A percentile compares a stretch with the other conserved stretches of the same genome.
phyloP scores from a whole-genome alignment of 2,888 invertebrate species.

The Dichetophora obliterata region DNA sequence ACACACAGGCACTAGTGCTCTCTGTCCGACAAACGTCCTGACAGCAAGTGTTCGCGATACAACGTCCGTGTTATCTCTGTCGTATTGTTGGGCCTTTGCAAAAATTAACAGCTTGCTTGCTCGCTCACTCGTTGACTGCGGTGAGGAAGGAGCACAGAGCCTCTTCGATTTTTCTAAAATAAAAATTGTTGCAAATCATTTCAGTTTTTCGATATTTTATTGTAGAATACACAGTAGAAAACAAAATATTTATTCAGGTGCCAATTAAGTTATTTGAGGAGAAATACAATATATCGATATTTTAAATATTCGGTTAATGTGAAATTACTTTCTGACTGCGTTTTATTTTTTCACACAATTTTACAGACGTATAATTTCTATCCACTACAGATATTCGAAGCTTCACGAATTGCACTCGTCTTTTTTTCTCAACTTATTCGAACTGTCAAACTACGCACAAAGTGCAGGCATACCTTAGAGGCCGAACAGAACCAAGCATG shows the following conservation, averaged over 20 bases:
- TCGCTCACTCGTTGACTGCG: constrained; percentile 19
- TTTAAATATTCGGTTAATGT: too few relatives aligned
- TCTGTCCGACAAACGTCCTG: constrained; percentile 26
- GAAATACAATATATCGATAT: too few relatives aligned
- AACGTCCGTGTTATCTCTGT: constrained; percentile 35
- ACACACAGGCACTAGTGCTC: constrained; percentile 16
- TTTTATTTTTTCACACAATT: neutral
- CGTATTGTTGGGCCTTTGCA: constrained; percentile 26
- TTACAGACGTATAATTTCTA: neutral
- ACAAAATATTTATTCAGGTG: too few relatives aligned
- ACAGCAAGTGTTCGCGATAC: neutral
- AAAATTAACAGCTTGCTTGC: constrained; percentile 16
- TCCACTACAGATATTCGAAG: constrained; percentile 10
- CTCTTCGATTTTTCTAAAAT: constrained; percentile 34
- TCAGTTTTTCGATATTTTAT: neutral
- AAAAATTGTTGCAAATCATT: constrained; percentile 25
- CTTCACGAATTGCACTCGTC: constrained; percentile 7
- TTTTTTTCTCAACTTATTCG: constrained; percentile 4
- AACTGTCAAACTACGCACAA: neutral
- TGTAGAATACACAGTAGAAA: too few relatives aligned
- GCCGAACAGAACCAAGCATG: too few relatives aligned
- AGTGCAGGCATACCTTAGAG: neutral
- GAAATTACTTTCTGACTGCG: neutral
- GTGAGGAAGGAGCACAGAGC: neutral
- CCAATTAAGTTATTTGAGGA: neutral